These are phyloP conservation scores for Cuculus canorus DNA, from an alignment of 2,797 vertebrate species.

Conservation along the genomic window DNA sequence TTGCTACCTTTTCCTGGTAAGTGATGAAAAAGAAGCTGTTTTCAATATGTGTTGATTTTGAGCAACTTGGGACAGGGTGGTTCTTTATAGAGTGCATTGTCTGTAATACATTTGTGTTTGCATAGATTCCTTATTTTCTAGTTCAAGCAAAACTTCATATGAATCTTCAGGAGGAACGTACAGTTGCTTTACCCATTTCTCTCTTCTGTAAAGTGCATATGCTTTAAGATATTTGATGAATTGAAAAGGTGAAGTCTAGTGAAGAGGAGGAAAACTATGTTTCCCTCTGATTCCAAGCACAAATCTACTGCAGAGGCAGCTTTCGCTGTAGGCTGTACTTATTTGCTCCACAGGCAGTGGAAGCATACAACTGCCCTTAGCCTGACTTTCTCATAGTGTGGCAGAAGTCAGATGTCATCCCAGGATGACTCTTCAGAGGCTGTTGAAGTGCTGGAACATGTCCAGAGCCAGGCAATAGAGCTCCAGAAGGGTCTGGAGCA, in stretches of 20 bases:
- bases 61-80: not conserved
- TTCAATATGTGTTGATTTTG: not conserved
- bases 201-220: not conserved
- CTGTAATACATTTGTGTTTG: not conserved
- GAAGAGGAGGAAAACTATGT: not conserved
- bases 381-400: not conserved
- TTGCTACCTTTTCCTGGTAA: not conserved
- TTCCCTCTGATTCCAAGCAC: not conserved
- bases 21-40: not conserved
- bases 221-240: not conserved
- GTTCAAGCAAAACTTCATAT: not conserved
- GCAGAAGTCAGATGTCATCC: not conserved
- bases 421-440: not conserved
- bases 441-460: too few relatives aligned
- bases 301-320: not conserved
- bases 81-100: not conserved
- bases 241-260: not conserved
- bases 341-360: not conserved
- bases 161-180: not conserved
- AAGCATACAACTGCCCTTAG: not conserved
- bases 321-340: not conserved
- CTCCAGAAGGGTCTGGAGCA: too few relatives aligned
- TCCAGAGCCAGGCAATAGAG: too few relatives aligned
- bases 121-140: not conserved
- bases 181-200: not conserved